Conservation (phyloP, 2,113 vertebrate genomes). For the Phylloscopus trochiloides region DNA sequence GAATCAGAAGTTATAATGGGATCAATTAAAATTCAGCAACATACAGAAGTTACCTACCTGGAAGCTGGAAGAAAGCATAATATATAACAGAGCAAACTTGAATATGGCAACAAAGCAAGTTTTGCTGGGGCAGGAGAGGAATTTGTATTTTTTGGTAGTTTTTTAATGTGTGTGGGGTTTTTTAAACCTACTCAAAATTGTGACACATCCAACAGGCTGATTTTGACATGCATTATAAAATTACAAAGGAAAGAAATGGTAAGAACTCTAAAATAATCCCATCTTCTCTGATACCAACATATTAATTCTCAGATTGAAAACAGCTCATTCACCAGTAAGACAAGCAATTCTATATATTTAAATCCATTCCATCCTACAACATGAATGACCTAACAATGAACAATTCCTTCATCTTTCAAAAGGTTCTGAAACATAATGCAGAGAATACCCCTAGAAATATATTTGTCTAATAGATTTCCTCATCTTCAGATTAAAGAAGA, state of each 20-base stretch:
- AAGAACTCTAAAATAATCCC: neutral
- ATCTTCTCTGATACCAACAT: neutral
- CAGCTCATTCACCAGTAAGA: neutral
- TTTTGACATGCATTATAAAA: neutral
- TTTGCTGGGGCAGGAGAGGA: neutral
- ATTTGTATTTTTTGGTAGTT: neutral
- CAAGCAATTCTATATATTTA: neutral
- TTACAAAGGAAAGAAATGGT: neutral
- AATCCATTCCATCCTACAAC: neutral
- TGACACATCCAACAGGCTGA: neutral
- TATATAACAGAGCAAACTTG: neutral
- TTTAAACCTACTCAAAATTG: neutral
- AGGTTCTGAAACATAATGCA: neutral
- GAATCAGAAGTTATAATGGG: neutral
- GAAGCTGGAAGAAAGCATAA: neutral
- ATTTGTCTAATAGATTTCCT: neutral
- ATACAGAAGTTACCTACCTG: conserved; percentile 20
- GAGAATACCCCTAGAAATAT: neutral
- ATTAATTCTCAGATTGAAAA: neutral
- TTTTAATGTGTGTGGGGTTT: neutral
- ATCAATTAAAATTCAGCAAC: neutral
- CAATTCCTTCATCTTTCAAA: neutral
- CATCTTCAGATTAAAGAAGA: neutral
- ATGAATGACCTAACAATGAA: neutral
- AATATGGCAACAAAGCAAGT: neutral